These are phyloP conservation scores for Phycodurus eques DNA, from an alignment of 2,113 vertebrate genomes.

Conservation along the genomic window DNA sequence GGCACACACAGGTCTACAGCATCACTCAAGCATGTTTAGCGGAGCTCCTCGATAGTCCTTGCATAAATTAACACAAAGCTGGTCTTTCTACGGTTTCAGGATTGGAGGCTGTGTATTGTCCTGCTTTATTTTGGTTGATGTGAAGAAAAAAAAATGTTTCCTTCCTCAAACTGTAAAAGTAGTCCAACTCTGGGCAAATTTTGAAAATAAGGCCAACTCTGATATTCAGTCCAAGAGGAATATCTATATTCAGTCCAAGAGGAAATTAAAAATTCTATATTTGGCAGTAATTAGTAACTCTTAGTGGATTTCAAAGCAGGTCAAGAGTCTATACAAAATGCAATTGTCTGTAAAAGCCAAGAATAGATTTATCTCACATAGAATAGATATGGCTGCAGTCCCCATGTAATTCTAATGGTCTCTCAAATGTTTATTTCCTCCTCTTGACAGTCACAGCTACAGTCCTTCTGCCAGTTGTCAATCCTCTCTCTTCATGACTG, in stretches of 20 bases:
- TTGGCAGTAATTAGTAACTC: conserved; percentile 3
- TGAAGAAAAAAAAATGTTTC: conserved; percentile 13
- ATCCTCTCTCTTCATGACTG: conserved; percentile 2
- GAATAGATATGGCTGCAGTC: conserved; percentile 4
- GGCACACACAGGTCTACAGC: conserved; percentile 12
- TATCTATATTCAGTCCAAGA: not conserved
- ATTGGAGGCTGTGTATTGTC: conserved; percentile 19
- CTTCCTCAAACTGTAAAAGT: conserved; percentile 29
- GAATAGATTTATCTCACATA: not conserved
- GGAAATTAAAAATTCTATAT: conserved; percentile 1
- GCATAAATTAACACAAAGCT: conserved; percentile 35
- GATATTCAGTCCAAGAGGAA: not conserved
- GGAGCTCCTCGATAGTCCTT: conserved; percentile 30
- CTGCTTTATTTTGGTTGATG: conserved; percentile 5
- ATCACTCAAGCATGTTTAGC: conserved; percentile 37
- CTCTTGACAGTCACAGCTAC: conserved; percentile 7
- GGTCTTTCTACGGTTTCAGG: conserved; percentile 33
- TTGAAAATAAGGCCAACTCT: conserved; percentile 21
- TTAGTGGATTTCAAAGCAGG: conserved; percentile 16
- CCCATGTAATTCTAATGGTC: not conserved
- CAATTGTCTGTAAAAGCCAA: conserved; percentile 7
- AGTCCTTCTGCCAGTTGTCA: conserved; percentile 11
- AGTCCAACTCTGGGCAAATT: conserved; percentile 14
- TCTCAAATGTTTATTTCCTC: conserved; percentile 2
- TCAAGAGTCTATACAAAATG: conserved; percentile 8